These are phyloP conservation scores for Tenebrio molitor DNA, from an alignment of 1,140 invertebrate species.

Conservation along the genomic window DNA sequence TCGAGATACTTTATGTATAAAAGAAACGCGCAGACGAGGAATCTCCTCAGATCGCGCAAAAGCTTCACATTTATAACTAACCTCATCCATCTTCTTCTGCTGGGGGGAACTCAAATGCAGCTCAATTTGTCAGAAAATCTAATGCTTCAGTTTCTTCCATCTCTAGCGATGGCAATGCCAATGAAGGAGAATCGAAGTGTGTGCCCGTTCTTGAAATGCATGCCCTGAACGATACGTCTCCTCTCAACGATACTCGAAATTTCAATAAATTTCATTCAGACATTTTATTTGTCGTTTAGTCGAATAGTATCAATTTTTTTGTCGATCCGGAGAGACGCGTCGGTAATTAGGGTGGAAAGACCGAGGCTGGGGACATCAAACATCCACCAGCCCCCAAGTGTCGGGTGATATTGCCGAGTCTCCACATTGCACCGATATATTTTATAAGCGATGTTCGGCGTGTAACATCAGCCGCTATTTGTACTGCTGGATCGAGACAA, in stretches of 20 bases:
- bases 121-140: slow-evolving; percentile 69
- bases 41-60: slow-evolving; percentile 65
- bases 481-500: slow-evolving; percentile 60
- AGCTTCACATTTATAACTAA: slow-evolving; percentile 70
- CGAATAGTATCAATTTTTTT: slow-evolving; percentile 29
- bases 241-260: slow-evolving; percentile 25
- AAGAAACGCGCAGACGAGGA: slow-evolving; percentile 62
- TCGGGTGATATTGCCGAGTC: slow-evolving; percentile 26
- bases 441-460: slow-evolving; percentile 60
- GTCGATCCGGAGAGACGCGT: background rate
- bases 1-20: slow-evolving; percentile 65
- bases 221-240: slow-evolving; percentile 19
- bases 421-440: slow-evolving; percentile 54
- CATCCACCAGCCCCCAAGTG: slow-evolving; percentile 22
- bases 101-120: slow-evolving; percentile 66
- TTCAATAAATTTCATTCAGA: slow-evolving; percentile 18
- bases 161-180: slow-evolving; percentile 48
- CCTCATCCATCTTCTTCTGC: slow-evolving; percentile 68
- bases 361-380: slow-evolving; percentile 18
- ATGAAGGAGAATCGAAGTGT: slow-evolving; percentile 44
- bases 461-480: slow-evolving; percentile 55
- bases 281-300: slow-evolving; percentile 9
- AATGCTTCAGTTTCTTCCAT: slow-evolving; percentile 63
- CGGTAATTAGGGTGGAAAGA: slow-evolving; percentile 11
- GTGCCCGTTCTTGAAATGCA: slow-evolving; percentile 23